Evolutionary conservation across 2,888 invertebrate genomes (phyloP).

Genomic region (Malacosoma neustria): DNA sequence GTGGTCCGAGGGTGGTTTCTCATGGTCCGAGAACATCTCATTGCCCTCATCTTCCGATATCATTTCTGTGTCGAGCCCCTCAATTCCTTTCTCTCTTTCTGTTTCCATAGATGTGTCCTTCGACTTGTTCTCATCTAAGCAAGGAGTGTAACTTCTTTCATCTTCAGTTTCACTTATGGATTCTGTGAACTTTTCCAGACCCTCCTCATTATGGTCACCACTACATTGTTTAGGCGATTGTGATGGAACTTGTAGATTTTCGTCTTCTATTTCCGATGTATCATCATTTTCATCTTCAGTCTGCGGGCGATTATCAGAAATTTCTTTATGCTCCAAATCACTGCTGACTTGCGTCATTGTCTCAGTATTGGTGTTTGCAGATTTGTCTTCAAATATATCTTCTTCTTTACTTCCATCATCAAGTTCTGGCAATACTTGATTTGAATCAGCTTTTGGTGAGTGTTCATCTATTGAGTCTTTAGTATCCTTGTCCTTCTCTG

Average conservation of each 20-base stretch:
- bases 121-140: constrained; percentile 79
- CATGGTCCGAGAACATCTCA: constrained; percentile 77
- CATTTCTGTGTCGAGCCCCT: constrained; percentile 82
- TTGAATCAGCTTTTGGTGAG: neutral
- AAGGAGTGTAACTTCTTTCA: constrained; percentile 83
- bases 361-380: neutral
- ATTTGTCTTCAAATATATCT: neutral
- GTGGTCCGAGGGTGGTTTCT: constrained; percentile 54
- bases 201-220: constrained; percentile 18
- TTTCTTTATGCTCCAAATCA: neutral
- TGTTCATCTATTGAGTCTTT: neutral
- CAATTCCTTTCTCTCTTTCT: constrained; percentile 57
- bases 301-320: neutral
- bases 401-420: no score
- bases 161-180: constrained; percentile 78
- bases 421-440: no score
- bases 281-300: constrained; percentile 11
- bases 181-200: constrained; percentile 72
- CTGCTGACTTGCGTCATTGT: no score
- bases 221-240: neutral
- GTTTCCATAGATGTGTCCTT: constrained; percentile 48
- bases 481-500: neutral
- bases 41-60: constrained; percentile 83
- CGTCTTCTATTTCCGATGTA: neutral
- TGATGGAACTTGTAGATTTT: neutral